Conservation (phyloP, 92 coral and sea anemone species). For the Plumapathes pennacea region DNA sequence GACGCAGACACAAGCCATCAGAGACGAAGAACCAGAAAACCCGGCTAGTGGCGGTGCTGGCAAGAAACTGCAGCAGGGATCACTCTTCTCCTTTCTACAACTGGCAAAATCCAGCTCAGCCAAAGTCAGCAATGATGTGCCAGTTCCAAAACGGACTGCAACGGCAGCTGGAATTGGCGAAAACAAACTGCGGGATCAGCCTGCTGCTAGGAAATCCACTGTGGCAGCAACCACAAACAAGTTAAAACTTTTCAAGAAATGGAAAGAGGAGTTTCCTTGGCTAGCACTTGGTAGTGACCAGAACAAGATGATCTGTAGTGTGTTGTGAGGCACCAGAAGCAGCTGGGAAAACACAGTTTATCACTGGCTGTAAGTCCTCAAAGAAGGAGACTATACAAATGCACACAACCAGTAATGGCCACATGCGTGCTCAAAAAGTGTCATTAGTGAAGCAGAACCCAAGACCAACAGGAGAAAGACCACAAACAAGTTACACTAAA, state of each 20-base stretch:
- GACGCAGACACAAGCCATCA: not conserved
- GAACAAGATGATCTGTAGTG: conserved; percentile 11
- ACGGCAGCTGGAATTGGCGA: not conserved
- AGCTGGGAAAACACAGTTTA: conserved; percentile 22
- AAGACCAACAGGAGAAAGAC: conserved; percentile 4
- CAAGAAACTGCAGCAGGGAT: not conserved
- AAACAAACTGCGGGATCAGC: not conserved
- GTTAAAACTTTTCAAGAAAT: not conserved
- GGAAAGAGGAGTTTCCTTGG: conserved; percentile 35
- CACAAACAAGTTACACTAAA: conserved; percentile 20
- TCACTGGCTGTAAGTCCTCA: conserved; percentile 11
- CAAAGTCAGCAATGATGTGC: not conserved
- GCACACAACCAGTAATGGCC: conserved; percentile 27
- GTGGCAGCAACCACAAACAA: not conserved
- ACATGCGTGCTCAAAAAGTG: conserved; percentile 8
- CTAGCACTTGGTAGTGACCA: conserved; percentile 9
- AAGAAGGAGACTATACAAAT: conserved; percentile 29
- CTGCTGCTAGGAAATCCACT: not conserved
- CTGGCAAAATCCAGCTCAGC: not conserved
- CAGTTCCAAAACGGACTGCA: not conserved
- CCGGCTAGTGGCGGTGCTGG: not conserved
- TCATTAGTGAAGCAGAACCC: conserved; percentile 26
- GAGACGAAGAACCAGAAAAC: not conserved
- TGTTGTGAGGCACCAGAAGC: conserved; percentile 12
- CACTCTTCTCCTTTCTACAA: not conserved